Percentiles rank a stretch among this genome's conserved stretches.
Evolutionary conservation across 2,113 vertebrate species (phyloP).

Genomic region (Notothenia rossii): DNA sequence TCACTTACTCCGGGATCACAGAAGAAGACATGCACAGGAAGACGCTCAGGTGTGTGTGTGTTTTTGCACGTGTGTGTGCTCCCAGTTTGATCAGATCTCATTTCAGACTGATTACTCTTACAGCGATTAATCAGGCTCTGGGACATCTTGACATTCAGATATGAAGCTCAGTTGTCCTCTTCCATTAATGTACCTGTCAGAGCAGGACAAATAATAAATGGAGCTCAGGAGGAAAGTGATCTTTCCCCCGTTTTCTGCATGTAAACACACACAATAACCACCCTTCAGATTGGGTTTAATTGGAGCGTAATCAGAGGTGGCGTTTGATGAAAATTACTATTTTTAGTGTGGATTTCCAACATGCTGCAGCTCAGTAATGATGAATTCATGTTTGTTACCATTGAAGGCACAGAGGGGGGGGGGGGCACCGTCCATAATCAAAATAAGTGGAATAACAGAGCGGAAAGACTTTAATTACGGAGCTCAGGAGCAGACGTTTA

Average conservation of each 20-base stretch:
- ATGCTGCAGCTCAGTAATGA: background rate
- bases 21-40: slow-evolving; percentile 90
- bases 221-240: background rate
- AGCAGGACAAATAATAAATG: background rate
- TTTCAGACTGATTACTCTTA: slow-evolving; percentile 18
- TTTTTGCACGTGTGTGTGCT: slow-evolving; percentile 27
- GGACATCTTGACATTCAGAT: slow-evolving; percentile 38
- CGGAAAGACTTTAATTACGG: background rate
- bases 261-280: background rate
- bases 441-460: slow-evolving; percentile 29
- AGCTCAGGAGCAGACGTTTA: slow-evolving; percentile 6
- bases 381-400: background rate
- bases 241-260: background rate
- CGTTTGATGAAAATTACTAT: background rate
- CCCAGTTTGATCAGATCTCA: slow-evolving; percentile 16
- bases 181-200: slow-evolving; percentile 16
- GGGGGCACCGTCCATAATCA: background rate
- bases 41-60: slow-evolving; percentile 85
- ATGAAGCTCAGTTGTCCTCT: slow-evolving; percentile 18
- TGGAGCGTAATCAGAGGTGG: background rate
- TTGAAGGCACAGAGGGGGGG: background rate
- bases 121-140: slow-evolving; percentile 27
- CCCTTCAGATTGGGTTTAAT: background rate
- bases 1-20: slow-evolving; percentile 89
- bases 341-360: background rate